Base-by-base conservation (phyloP, 2,888 invertebrate species). In the Salticus scenicus region DNA sequence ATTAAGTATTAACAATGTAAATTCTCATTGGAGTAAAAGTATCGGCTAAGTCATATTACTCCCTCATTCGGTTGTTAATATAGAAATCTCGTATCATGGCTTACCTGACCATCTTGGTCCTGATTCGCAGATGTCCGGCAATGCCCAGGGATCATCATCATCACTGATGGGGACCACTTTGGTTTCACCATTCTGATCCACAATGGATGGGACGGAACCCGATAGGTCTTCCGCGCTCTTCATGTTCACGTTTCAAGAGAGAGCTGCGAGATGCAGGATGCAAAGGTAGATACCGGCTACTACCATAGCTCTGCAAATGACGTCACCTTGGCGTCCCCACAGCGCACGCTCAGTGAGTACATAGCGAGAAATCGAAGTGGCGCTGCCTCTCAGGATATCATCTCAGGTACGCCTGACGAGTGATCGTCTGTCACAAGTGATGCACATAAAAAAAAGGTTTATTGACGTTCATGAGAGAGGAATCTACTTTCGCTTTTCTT, bases 61-160 rank as follows among this genome's bases (percentile, higher is more conserved):
- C 10, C 10, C 10, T 37, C 10, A 7, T 37, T 10, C 10, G 4
- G 4, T 10, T 37, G 5, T 37, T 37, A 37, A 37, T 37, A 7
- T 10, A 10, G 37, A 10, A 10, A 10, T 7, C 37, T 37, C 37
- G n/a, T n/a, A n/a, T 37, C 20, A 27, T 24, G 69, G 27, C 77
- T 83, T 82, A 89, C 89, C 89, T 88, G 88, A 67, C 89, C 89
- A 89, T 37, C 85, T 67, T 5, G 82, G 86, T 8, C 89, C 88
- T 27, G 80, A 72, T 51, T 88, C 88, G 37, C 87, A 81, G 10
- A 89, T 66, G 31, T 89, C 88, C n/a, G 88, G 87, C 47, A 87
- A 24, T 28, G 88, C 88, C 89, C 89, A 89, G 14, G 89, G 89
- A 64, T 89, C 89, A 20, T 86, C 76, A 41, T 88, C 88, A 4